Evolutionary conservation across 2,888 invertebrate genomes (phyloP), one percentile per base, ranked within the genome.

Genomic region (Drosophila parthenogenetica): DNA sequence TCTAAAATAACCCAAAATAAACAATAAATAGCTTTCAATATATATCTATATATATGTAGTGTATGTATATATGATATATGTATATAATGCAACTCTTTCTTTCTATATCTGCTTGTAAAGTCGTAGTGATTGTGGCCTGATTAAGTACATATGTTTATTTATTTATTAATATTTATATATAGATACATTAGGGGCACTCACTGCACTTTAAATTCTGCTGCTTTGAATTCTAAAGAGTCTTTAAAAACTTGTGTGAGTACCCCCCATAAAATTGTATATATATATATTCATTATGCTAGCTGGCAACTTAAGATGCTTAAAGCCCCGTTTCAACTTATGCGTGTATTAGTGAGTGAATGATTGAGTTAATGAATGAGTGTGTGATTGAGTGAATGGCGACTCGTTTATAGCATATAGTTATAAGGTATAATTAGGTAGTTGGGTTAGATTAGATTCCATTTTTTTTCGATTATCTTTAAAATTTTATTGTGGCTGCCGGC

Each of bases 251-350:
- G 45, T 2, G 7, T 35, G 60, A 75, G 58, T 64, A 51, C 69
- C 61, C 75, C 69, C 35, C 37, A 50, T 64, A 61, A 46, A 50
- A 51, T 63, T 61, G 59, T 57, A 46, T 37, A 29, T 25, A 25
- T 25, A 25, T 29, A 8, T 29, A 35, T 37, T 63, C 59, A 81
- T 84, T 83, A 81, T 81, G 77, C 83, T 83, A 87, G 84, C 87
- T 87, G 81, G 83, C 83, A 83, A 83, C 83, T 81, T 81, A 83
- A 83, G 62, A 83, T 83, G 87, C 59, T 87, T 83, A 87, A 83
- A 83, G 87, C 87, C 83, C 84, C 77, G 75, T 83, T 83, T 83
- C 86, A 83, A 83, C 83, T 83, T 77, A 86, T 81, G 83, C 83
- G 77, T 86, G 79, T 86, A 83, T 86, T 79, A 73, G 77, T 77